Evolutionary conservation across 2,797 vertebrate species (phyloP), one percentile per base, ranked within the genome.

Genomic region (Acipenser ruthenus): DNA sequence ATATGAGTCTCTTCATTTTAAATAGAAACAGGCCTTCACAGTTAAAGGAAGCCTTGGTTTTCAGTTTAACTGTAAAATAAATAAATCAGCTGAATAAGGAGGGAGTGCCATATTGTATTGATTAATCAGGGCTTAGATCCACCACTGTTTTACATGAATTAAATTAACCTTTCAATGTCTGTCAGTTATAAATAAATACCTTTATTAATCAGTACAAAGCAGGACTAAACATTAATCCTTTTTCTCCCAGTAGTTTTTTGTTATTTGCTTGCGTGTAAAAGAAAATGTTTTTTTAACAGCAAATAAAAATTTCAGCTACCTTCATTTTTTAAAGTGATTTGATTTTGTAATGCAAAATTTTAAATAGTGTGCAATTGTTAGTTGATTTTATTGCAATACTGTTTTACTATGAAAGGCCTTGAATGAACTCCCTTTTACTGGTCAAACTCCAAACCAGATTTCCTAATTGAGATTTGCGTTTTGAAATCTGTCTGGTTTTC

Each of bases 271-370:
- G 6, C 55, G 23, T 23, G 4, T 37, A 37, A 37, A 37, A 37
- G 23, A 37, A 37, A 2, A 37, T 58, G 55, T 9, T 13, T 58
- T 58, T 58, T 58, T 58, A 10, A 37, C 6, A 7, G 13, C 8
- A 58, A 58, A 7, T 58, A 6, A 7, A 7, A 58, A 10, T 6
- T 9, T 6, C 55, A 3, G 11, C 13, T 58, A 58, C 12, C 55
- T 6, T n/a, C 55, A 7, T 58, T 5, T 58, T 10, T 8, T 49
- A 37, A 49, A 10, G 7, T 56, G 12, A 62, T 62, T 47, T 64
- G 70, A 72, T 66, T 37, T 37, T 37, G 37, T 37, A 37, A 37
- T 37, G 37, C 37, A 37, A 37, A 37, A 37, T 37, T 37, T 37
- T 4, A 37, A 37, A 37, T 37, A 37, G 37, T 37, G 4, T 37